Conservation (phyloP, 2,797 vertebrate genomes). For the Gambusia yucatana region DNA sequence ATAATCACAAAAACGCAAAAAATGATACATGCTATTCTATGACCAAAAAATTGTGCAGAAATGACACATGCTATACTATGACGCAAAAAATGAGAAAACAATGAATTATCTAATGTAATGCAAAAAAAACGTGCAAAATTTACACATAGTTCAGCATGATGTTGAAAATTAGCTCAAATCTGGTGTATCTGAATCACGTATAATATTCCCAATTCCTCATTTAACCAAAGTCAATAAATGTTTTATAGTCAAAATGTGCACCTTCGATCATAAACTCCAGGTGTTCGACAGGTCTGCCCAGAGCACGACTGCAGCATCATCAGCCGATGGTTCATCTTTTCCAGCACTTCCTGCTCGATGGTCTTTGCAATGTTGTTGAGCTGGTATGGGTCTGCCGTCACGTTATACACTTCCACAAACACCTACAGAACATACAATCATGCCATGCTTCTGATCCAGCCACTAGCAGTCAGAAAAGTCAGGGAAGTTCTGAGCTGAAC, state of each 20-base stretch:
- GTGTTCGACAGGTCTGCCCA: slow-evolving; percentile 87
- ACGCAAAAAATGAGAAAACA: no score
- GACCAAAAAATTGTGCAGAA: no score
- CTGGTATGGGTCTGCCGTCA: slow-evolving; percentile 94
- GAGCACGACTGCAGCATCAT: slow-evolving; percentile 98
- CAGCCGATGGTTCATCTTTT: slow-evolving; percentile 98
- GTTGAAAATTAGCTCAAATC: not conserved
- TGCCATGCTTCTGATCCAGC: not conserved
- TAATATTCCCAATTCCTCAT: not conserved
- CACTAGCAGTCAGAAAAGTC: not conserved
- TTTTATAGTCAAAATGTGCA: slow-evolving; percentile 44
- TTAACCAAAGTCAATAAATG: not conserved
- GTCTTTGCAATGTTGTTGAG: slow-evolving; percentile 94
- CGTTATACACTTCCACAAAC: slow-evolving; percentile 97
- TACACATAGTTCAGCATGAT: not conserved
- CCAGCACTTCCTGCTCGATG: slow-evolving; percentile 94
- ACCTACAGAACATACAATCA: slow-evolving; percentile 75
- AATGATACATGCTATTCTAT: no score
- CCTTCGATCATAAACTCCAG: slow-evolving; percentile 89
- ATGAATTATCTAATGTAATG: no score
- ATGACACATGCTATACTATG: no score
- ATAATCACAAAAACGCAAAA: no score
- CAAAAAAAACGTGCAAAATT: no score
- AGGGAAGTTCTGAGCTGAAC: not conserved
- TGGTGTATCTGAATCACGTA: not conserved